A percentile compares a stretch with the other conserved stretches of the same genome.
Conservation (phyloP, 2,113 vertebrate species). For the Dicerorhinus sumatrensis region DNA sequence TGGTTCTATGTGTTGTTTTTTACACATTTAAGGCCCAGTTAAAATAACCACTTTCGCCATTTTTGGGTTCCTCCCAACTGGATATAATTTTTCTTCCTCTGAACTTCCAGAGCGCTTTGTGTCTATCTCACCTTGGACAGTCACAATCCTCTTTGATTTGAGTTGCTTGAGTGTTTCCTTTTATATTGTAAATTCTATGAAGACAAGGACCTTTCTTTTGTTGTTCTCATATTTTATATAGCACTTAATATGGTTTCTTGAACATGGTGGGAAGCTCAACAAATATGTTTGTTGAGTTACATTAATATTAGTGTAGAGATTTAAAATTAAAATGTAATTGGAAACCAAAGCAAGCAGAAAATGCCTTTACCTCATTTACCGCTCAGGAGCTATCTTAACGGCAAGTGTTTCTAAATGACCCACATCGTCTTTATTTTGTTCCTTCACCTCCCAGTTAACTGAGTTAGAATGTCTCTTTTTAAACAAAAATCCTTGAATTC, state of each 20-base stretch:
- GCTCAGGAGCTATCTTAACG: background rate
- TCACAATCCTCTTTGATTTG: background rate
- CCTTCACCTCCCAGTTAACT: background rate
- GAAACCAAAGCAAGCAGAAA: background rate
- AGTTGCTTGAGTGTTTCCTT: background rate
- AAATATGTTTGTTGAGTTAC: background rate
- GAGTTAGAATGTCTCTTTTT: background rate
- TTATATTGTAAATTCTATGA: background rate
- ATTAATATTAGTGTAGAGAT: background rate
- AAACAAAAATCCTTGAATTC: conserved; percentile 6
- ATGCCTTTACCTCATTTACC: background rate
- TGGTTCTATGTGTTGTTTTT: background rate
- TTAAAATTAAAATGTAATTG: conserved; percentile 30
- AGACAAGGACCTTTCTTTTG: background rate
- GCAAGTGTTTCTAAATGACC: background rate
- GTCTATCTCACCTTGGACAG: background rate
- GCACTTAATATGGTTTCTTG: background rate
- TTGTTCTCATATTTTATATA: background rate
- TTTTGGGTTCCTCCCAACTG: background rate
- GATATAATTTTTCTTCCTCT: background rate
- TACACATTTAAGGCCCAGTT: background rate
- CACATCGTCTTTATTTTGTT: background rate
- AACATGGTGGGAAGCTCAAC: background rate
- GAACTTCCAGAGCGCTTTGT: background rate
- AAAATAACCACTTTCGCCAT: background rate